These are phyloP conservation scores for Cantharis rustica DNA, from an alignment of 2,888 invertebrate species.

Conservation along the genomic window DNA sequence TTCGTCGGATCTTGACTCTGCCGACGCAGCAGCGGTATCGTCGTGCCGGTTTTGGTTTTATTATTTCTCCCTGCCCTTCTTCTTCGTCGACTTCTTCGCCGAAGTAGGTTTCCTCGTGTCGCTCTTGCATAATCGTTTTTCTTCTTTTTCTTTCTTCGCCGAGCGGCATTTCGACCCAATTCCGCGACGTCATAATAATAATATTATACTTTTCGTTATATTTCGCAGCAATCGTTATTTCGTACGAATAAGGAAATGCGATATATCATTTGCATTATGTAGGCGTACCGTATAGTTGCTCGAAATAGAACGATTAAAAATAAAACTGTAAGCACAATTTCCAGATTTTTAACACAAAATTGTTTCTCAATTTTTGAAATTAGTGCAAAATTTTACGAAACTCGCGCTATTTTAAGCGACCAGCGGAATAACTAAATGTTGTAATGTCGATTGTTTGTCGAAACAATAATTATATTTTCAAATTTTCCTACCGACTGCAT, in stretches of 20 bases:
- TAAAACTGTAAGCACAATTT: not conserved
- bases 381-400: not conserved
- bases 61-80: not conserved
- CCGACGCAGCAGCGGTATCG: not conserved
- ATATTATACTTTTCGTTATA: too few species aligned
- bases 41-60: not conserved
- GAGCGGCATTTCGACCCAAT: not conserved
- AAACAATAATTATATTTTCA: not conserved
- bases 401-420: not conserved
- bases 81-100: not conserved
- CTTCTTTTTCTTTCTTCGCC: not conserved
- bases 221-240: not conserved
- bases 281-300: not conserved
- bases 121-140: not conserved
- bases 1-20: constrained; percentile 22
- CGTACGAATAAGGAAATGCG: not conserved
- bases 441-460: not conserved
- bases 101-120: not conserved
- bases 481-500: not conserved
- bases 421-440: not conserved
- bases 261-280: not conserved
- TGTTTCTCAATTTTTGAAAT: not conserved
- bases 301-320: not conserved
- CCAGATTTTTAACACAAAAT: not conserved
- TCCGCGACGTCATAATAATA: not conserved